Evolutionary conservation across 2,888 invertebrate genomes (phyloP), one percentile per base, ranked within the genome.

Genomic region (Perizoma affinitatum): DNA sequence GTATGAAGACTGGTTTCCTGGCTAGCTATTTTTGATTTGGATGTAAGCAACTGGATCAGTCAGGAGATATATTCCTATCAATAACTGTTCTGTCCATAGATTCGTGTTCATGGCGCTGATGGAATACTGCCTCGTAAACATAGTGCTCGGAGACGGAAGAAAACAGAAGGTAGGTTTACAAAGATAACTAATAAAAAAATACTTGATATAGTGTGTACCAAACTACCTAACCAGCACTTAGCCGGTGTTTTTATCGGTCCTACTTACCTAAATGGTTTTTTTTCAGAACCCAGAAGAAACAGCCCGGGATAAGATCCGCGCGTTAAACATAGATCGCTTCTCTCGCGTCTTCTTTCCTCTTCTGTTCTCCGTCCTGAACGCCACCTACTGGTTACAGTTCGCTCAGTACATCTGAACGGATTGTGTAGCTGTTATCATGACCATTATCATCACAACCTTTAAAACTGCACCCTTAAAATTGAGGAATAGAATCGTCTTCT

Each of bases 81-180:
- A 6, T 22, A 22, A 42, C 42, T n/a, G 5, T 42, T 54, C 34
- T 48, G 7, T 48, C 42, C 41, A 7, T 81, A 96, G 96, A 61
- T 97, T 98, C 86, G 97, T 98, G 78, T 98, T 98, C 81, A 96
- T 98, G 96, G 97, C 97, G 0, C 86, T 98, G 53, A 98, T 98
- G 97, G 97, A 98, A 82, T 98, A 97, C 81, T 97, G 97, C 72
- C 87, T 97, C 67, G 97, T 98, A 36, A 97, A 97, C 80, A 97
- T 96, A 36, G 96, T 96, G 0, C 93, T 96, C 10, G 96, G 96
- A 8, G 96, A 97, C 75, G 95, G 95, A 0, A 93, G 94, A 0
- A 76, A 94, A 91, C 78, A 93, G 68, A 82, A 94, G 93, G 76
- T 93, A 84, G 65, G 82, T 22, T 22, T 22, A 22, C 22, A 22